These are phyloP conservation scores for Drosophila mimetica DNA, from an alignment of 2,888 invertebrate genomes.

Conservation along the genomic window DNA sequence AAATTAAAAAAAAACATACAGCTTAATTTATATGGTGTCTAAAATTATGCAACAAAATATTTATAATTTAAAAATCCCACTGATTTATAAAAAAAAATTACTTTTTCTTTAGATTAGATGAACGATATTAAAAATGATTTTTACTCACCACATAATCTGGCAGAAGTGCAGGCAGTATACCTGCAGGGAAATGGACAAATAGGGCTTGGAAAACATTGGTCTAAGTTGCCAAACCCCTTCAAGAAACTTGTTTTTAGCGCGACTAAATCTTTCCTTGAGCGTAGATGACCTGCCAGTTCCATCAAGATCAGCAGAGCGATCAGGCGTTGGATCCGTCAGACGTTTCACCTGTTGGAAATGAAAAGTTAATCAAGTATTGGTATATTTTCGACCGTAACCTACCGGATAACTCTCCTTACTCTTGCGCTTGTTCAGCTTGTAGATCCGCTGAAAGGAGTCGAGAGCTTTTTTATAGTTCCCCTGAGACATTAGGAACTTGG, in stretches of 20 bases:
- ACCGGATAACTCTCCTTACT: constrained; percentile 88
- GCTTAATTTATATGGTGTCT: no score
- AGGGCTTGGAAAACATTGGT: constrained; percentile 60
- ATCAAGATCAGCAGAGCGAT: constrained; percentile 12
- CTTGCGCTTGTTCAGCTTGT: constrained; percentile 87
- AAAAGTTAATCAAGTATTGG: background rate
- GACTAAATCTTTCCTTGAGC: constrained; percentile 14
- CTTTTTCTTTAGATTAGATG: no score
- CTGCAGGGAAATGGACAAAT: constrained; percentile 47
- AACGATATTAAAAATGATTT: no score
- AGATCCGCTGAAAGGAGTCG: constrained; percentile 85
- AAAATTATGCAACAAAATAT: no score
- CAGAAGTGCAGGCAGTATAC: constrained; percentile 62
- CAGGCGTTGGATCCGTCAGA: constrained; percentile 52
- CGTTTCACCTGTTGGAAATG: constrained; percentile 41
- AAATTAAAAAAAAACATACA: no score
- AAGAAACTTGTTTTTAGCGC: constrained; percentile 33
- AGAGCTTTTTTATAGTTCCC: constrained; percentile 77
- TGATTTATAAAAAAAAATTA: no score
- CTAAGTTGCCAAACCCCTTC: constrained; percentile 50
- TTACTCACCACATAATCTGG: constrained; percentile 64
- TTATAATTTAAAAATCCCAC: no score
- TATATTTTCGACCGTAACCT: constrained; percentile 28
- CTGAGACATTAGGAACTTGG: constrained; percentile 81
- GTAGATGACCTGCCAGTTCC: background rate